Evolutionary conservation across 2,797 vertebrate species (phyloP).

Genomic region (Microctenopoma steveboyesi): DNA sequence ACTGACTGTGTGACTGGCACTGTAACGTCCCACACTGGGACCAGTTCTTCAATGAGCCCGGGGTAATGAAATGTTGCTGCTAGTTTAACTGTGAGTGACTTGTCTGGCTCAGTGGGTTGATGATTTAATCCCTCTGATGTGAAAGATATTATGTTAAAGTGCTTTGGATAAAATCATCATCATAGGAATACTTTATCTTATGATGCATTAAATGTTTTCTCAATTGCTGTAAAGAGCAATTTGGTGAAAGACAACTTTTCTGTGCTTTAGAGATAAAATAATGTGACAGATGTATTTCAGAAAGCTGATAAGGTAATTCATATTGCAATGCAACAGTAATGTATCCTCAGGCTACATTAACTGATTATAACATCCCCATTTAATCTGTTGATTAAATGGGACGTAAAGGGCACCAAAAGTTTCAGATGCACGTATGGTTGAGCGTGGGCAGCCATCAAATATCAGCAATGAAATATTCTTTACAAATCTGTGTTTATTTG

Average conservation of each 20-base stretch:
- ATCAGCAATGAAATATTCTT: background rate
- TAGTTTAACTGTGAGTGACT: constrained; percentile 29
- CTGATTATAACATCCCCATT: background rate
- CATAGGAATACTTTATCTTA: constrained; percentile 46
- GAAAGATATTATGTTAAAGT: constrained; percentile 35
- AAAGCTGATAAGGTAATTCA: background rate
- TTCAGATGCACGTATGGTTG: background rate
- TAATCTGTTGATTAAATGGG: constrained; percentile 11
- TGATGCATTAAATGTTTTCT: constrained; percentile 4
- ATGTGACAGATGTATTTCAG: background rate
- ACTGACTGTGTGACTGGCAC: constrained; percentile 44
- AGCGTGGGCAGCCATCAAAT: background rate
- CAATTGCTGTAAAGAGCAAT: background rate
- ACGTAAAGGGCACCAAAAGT: background rate
- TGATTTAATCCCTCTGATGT: constrained; percentile 51
- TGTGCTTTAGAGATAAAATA: background rate
- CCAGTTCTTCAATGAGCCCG: constrained; percentile 21
- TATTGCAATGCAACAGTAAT: background rate
- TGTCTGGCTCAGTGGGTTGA: constrained; percentile 23
- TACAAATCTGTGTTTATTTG: background rate
- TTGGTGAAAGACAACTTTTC: constrained; percentile 2
- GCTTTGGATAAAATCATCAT: constrained; percentile 39
- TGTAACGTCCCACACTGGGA: constrained; percentile 20
- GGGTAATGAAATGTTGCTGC: constrained; percentile 11
- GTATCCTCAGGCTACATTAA: background rate